phyloP scores from a whole-genome alignment of 2,888 invertebrate species.

The Muschampia plurimacula region DNA sequence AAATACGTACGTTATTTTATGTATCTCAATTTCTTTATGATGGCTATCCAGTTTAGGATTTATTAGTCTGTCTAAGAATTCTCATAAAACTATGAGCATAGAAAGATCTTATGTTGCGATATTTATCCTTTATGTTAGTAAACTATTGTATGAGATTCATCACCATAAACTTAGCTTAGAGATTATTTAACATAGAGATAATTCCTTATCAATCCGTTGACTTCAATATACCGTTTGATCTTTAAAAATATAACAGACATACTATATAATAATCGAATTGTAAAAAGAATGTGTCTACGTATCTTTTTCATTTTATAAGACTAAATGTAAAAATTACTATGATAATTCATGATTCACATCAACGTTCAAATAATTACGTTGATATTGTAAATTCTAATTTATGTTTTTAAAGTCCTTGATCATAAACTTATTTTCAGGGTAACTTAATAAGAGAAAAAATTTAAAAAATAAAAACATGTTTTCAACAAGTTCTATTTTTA shows the following conservation, averaged over 20 bases:
- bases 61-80: constrained; percentile 13
- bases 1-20: neutral
- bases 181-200: constrained; percentile 5
- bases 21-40: neutral
- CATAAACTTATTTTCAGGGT: too few species aligned
- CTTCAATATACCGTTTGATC: neutral
- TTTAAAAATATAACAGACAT: neutral
- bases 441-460: too few species aligned
- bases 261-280: neutral
- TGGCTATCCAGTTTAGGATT: constrained; percentile 14
- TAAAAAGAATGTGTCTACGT: too few species aligned
- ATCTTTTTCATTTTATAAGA: too few species aligned
- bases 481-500: too few species aligned
- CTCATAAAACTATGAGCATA: constrained; percentile 10
- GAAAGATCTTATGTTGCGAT: constrained; percentile 18
- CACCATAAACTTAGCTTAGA: constrained; percentile 1
- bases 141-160: constrained; percentile 10
- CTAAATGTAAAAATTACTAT: too few species aligned
- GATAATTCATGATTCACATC: too few species aligned
- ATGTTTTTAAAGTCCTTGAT: too few species aligned
- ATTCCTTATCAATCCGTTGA: neutral
- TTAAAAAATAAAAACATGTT: too few species aligned
- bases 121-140: constrained; percentile 21
- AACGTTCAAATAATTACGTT: too few species aligned
- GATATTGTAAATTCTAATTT: too few species aligned